phyloP scores from a whole-genome alignment of 2,888 invertebrate genomes.

The Drosophila nr. perissopoda region DNA sequence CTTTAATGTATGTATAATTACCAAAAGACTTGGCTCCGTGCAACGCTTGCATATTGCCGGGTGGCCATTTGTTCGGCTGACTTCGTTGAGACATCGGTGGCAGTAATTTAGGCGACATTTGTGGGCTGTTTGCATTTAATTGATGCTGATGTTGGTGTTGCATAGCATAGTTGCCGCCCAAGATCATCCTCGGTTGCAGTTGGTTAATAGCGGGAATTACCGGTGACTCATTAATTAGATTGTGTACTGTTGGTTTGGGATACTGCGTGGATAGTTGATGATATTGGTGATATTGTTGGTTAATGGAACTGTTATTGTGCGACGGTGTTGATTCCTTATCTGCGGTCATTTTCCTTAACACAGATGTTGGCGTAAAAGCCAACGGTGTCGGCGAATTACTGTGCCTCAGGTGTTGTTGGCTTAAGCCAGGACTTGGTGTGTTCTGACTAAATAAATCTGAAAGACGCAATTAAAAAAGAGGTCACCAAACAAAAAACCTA shows the following conservation, averaged over 20 bases:
- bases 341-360: conserved; percentile 96
- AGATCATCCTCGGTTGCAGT: conserved; percentile 81
- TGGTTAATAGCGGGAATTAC: conserved; percentile 54
- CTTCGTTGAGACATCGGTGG: conserved; percentile 46
- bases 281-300: conserved; percentile 36
- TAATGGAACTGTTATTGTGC: conserved; percentile 19
- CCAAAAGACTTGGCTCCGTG: conserved; percentile 60
- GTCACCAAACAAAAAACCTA: neutral
- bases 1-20: conserved; percentile 14
- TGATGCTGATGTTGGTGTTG: conserved; percentile 47
- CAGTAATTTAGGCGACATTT: conserved; percentile 65
- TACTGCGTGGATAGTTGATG: conserved; percentile 30
- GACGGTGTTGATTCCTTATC: conserved; percentile 89
- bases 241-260: conserved; percentile 35
- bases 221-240: conserved; percentile 54
- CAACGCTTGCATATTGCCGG: conserved; percentile 38
- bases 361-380: conserved; percentile 97
- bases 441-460: conserved; percentile 48
- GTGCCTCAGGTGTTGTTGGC: conserved; percentile 63
- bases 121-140: conserved; percentile 53
- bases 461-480: conserved; percentile 2
- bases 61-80: conserved; percentile 57
- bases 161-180: conserved; percentile 74
- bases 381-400: conserved; percentile 88
- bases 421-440: conserved; percentile 25